phyloP scores from a whole-genome alignment of 2,113 vertebrate species.

The Lepisosteus osseus region DNA sequence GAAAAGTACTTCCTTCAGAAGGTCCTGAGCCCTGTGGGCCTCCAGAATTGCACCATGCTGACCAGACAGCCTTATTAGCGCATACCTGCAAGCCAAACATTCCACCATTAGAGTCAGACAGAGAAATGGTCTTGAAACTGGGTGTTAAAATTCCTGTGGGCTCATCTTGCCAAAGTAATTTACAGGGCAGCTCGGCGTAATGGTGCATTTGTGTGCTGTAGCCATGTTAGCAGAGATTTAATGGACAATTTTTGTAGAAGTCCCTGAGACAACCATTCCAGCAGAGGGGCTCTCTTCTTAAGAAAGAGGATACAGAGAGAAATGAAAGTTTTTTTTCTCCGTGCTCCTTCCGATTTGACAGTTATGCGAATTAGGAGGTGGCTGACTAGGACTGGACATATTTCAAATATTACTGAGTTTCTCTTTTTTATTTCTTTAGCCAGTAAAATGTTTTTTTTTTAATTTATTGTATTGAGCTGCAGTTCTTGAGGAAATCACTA shows the following conservation, averaged over 20 bases:
- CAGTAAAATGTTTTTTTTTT: too few relatives aligned
- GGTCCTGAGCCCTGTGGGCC: slow-evolving; percentile 21
- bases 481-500: too few relatives aligned
- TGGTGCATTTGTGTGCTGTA: background rate
- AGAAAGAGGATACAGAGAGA: background rate
- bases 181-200: background rate
- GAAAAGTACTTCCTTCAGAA: background rate
- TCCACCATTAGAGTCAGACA: slow-evolving; percentile 15
- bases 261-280: background rate
- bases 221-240: background rate
- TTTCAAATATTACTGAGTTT: too few relatives aligned
- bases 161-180: background rate
- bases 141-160: slow-evolving; percentile 37
- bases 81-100: slow-evolving; percentile 41
- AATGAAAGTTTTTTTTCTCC: background rate
- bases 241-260: background rate
- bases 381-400: too few relatives aligned
- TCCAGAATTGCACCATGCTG: slow-evolving; percentile 26
- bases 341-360: background rate
- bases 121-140: slow-evolving; percentile 29
- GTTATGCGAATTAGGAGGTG: too few relatives aligned
- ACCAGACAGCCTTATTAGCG: slow-evolving; percentile 31
- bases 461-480: too few relatives aligned
- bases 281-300: background rate
- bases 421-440: too few relatives aligned